Base-by-base conservation (phyloP, 2,113 vertebrate species). In the Lycaon pictus region DNA sequence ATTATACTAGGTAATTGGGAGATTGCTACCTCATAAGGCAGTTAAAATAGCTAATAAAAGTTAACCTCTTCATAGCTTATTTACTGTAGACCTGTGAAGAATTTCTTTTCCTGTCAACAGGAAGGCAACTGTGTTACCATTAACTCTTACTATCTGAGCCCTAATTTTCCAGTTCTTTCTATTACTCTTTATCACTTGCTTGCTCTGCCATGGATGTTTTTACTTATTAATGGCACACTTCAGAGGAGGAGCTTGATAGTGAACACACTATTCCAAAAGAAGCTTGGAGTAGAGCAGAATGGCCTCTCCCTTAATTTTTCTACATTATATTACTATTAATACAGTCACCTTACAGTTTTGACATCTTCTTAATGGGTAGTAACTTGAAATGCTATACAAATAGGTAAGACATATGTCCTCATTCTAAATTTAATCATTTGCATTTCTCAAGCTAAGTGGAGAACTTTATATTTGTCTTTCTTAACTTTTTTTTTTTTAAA, bases 51-150 rank as follows among this genome's bases (percentile, higher is more conserved):
- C 63, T 85, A 83, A 71, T 92, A 72, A 92, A 95, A 67, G 3
- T 88, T 92, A 85, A 53, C 37, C n/a, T 65, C n/a, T 90, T 81
- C 90, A 11, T 93, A 86, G 76, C 19, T 88, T 84, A 94, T 89
- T 94, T 86, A 71, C 53, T 92, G 4, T 76, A 91, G 56, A 80
- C 9, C 5, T 51, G 29, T 79, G 53, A 10, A 60, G 29, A 76
- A 89, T 56, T 83, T 88, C 32, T 71, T 56, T 80, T 15, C 7
- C 11, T 55, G 25, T 23, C 20, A 43, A 43, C 12, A 23, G 10
- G 51, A 95, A 93, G 74, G 20, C 48, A 95, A 23, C n/a, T 90
- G 0, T 93, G 25, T 83, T 72, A 71, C 43, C 56, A 65, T 93
- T 81, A 95, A 91, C 20, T 81, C 13, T n/a, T 76, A 37, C 22